Percentiles rank a stretch among this genome's conserved stretches.
These are phyloP conservation scores for Thalassophryne amazonica DNA, from an alignment of 2,797 vertebrate genomes.

Conservation along the genomic window DNA sequence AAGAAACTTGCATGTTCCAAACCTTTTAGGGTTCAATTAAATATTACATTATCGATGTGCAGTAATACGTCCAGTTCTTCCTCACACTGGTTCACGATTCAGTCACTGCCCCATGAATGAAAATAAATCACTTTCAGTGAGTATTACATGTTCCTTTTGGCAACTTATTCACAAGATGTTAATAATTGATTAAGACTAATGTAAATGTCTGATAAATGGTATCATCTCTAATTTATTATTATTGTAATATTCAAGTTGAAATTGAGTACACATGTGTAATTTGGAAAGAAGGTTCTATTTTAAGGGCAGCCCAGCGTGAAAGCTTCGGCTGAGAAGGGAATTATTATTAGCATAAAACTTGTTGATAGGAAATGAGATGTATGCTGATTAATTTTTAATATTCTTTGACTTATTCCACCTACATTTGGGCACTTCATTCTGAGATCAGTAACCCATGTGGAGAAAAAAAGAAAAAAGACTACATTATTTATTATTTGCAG, in stretches of 20 bases:
- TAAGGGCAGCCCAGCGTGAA: slow-evolving; percentile 40
- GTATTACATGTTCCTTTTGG: slow-evolving; percentile 67
- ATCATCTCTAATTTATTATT: slow-evolving; percentile 74
- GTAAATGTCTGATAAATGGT: slow-evolving; percentile 77
- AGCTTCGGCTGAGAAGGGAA: slow-evolving; percentile 17
- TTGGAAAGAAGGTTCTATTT: slow-evolving; percentile 65
- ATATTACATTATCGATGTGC: slow-evolving; percentile 16
- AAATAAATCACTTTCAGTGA: slow-evolving; percentile 55
- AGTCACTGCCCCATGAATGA: slow-evolving; percentile 17
- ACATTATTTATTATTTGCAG: too few species aligned
- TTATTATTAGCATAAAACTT: slow-evolving; percentile 48
- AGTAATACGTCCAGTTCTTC: slow-evolving; percentile 20
- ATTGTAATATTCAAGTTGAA: slow-evolving; percentile 75
- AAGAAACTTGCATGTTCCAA: neutral
- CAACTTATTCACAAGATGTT: slow-evolving; percentile 66
- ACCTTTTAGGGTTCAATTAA: slow-evolving; percentile 27
- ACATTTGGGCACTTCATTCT: slow-evolving; percentile 6
- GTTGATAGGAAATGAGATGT: slow-evolving; percentile 40
- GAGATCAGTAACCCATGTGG: neutral
- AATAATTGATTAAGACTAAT: slow-evolving; percentile 74
- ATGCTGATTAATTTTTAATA: slow-evolving; percentile 22
- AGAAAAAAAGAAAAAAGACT: neutral
- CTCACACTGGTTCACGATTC: slow-evolving; percentile 3
- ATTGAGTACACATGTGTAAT: slow-evolving; percentile 67
- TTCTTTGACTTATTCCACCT: slow-evolving; percentile 10